Base-by-base conservation (phyloP, 1,140 invertebrate species). In the Zaprionus gabonicus region DNA sequence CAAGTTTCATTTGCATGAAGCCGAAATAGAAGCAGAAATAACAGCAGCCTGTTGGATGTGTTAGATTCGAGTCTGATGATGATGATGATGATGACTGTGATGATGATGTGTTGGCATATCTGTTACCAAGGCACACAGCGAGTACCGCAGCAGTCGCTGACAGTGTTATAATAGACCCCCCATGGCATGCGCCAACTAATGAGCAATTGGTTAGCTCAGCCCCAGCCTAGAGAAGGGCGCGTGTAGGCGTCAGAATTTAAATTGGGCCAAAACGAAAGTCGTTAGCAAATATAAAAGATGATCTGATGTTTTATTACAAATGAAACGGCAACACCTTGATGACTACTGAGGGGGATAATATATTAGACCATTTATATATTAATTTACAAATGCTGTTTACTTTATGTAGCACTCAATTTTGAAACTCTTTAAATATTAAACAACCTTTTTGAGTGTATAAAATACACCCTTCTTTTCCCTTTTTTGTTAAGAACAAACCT, bases 1-100 rank as follows among this genome's bases (percentile, higher is more conserved):
- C 72, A 64, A 70, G 71, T 66, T 78, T 78, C 83, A 82, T 88
- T 86, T 87, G 83, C 83, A 87, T 86, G 77, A 56, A 44, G 20
- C n/a, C 82, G 77, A 56, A 44, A 44, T n/a, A 57, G 36, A 38
- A n/a, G 10, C 31, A n/a, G 15, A 41, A 41, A 9, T 23, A 58
- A 41, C 68, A 80, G 58, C 80, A 82, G 83, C 82, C 71, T 77
- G 81, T 79, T 72, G 68, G 70, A 67, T 79, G 38, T 38, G 68
- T 49, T 41, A 59, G 34, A 53, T 67, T 67, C 23, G 57, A 25
- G 17, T 44, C 31, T 44, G 41, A 20, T 36, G 56, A 31, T 31
- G 28, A 51, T 71, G 58, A 20, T 28, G 41, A 46, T 49, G n/a
- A 63, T 49, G 65, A 20, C 36, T 28, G 57, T 38, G 49, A 28